Conservation (phyloP, 2,888 invertebrate species). For the Lymantria monacha region DNA sequence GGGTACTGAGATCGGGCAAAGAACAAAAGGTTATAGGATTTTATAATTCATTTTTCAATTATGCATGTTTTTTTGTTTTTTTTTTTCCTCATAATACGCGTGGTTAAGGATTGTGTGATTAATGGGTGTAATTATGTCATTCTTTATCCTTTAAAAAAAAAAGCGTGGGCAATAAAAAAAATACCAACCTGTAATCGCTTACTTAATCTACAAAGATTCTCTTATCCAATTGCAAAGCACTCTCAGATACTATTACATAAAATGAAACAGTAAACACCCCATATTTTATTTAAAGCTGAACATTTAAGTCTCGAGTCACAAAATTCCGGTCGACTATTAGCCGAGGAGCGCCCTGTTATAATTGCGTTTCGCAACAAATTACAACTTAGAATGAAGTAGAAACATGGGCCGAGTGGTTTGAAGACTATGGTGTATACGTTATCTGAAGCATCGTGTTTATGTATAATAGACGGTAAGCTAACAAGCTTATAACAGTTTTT, state of each 20-base stretch:
- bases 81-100: no score
- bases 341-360: conserved; percentile 56
- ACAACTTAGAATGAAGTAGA: conserved; percentile 65
- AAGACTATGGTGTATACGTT: conserved; percentile 31
- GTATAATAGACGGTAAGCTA: conserved; percentile 3
- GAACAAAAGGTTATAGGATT: no score
- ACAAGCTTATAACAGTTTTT: not conserved
- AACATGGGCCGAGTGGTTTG: conserved; percentile 46
- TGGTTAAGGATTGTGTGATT: no score
- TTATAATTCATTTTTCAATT: no score
- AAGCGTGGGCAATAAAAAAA: not conserved
- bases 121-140: no score
- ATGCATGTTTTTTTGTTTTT: no score
- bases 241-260: not conserved
- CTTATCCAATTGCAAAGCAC: not conserved
- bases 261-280: conserved; percentile 13
- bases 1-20: no score
- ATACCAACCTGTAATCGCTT: not conserved
- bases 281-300: conserved; percentile 34
- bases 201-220: not conserved
- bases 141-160: no score
- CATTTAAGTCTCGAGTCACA: conserved; percentile 25
- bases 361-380: conserved; percentile 74
- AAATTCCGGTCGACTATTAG: conserved; percentile 53
- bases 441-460: conserved; percentile 12